These are phyloP conservation scores for Chrysodeixis includens DNA, from an alignment of 2,888 invertebrate species.

Conservation along the genomic window DNA sequence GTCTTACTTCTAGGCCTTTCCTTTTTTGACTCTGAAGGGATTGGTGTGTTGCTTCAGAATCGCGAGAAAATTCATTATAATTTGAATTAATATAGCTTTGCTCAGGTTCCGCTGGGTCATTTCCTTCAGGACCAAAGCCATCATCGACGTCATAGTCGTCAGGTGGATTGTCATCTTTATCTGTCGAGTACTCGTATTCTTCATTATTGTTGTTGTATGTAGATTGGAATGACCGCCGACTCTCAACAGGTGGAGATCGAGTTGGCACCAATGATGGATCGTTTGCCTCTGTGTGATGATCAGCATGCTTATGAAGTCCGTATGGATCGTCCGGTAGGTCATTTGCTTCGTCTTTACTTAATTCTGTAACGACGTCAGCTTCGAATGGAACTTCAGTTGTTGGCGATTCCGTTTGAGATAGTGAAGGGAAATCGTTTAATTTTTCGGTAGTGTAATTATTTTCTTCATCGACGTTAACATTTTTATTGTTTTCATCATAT, in stretches of 20 bases:
- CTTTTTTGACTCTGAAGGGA: conserved; percentile 72
- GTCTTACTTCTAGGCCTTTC: conserved; percentile 81
- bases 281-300: conserved; percentile 74
- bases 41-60: conserved; percentile 74
- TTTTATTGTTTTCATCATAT: conserved; percentile 80
- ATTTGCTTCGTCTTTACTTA: conserved; percentile 55
- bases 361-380: conserved; percentile 49
- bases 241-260: conserved; percentile 68
- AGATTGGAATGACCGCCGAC: conserved; percentile 77
- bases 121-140: conserved; percentile 74
- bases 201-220: conserved; percentile 67
- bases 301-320: conserved; percentile 75
- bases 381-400: conserved; percentile 58
- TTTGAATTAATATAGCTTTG: conserved; percentile 88
- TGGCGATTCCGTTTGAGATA: conserved; percentile 40
- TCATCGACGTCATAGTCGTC: conserved; percentile 85
- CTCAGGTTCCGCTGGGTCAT: conserved; percentile 83
- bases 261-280: conserved; percentile 57
- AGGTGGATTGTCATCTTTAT: conserved; percentile 75
- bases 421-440: conserved; percentile 45
- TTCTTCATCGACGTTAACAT: conserved; percentile 74
- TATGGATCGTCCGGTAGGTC: conserved; percentile 66
- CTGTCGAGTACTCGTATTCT: conserved; percentile 80
- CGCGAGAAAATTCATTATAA: conserved; percentile 89
- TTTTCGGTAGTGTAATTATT: conserved; percentile 53